phyloP scores from a whole-genome alignment of 2,113 vertebrate genomes.

The Bostrychus sinensis region DNA sequence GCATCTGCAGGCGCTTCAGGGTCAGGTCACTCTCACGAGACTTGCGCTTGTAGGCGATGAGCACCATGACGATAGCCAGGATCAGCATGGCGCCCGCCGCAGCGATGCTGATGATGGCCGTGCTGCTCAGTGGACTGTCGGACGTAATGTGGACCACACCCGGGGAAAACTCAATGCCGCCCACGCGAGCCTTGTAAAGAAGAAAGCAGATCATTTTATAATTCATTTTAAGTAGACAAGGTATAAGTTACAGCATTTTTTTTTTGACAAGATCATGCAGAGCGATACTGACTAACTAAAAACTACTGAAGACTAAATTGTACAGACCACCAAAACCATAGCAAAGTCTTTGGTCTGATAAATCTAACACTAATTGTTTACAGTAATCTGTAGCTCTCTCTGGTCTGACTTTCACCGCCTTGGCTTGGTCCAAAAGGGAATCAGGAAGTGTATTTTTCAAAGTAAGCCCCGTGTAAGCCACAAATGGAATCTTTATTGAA shows the following conservation, averaged over 20 bases:
- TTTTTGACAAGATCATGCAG: neutral
- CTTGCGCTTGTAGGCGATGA: conserved; percentile 98
- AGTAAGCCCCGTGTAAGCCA: conserved; percentile 64
- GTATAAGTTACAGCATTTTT: no score
- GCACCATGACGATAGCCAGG: conserved; percentile 94
- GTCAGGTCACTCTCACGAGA: conserved; percentile 97
- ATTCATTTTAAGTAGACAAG: no score
- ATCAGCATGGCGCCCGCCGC: conserved; percentile 93
- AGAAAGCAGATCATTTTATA: neutral
- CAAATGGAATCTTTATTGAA: conserved; percentile 73
- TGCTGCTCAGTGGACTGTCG: conserved; percentile 95
- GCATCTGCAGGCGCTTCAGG: conserved; percentile 97
- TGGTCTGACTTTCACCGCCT: neutral
- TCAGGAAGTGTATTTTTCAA: conserved; percentile 50
- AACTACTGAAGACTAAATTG: conserved; percentile 7
- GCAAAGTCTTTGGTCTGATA: conserved; percentile 39
- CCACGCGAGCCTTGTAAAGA: conserved; percentile 88
- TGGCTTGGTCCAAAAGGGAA: conserved; percentile 45
- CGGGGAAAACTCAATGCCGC: conserved; percentile 94
- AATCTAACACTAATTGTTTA: conserved; percentile 35
- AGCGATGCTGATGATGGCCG: conserved; percentile 95
- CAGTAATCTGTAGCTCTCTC: conserved; percentile 55
- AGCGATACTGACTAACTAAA: no score
- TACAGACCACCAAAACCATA: conserved; percentile 47
- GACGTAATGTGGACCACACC: conserved; percentile 96